phyloP scores from a whole-genome alignment of 1,140 invertebrate genomes.

The Pseudomyrmex sp. region DNA sequence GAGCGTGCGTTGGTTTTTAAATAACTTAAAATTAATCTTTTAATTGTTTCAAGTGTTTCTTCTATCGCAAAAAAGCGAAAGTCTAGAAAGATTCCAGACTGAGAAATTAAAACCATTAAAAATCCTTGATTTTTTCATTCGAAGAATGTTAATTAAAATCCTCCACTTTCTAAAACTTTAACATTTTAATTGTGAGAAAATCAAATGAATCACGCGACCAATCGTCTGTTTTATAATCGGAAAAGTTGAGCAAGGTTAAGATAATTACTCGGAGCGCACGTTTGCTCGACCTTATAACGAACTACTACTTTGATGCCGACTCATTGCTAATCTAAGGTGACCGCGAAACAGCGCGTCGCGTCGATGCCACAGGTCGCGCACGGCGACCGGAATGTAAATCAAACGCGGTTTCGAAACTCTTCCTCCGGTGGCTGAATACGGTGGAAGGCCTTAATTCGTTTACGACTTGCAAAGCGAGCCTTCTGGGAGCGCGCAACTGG shows the following conservation, averaged over 20 bases:
- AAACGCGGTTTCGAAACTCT: slow-evolving; percentile 73
- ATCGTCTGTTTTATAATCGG: background rate
- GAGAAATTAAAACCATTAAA: too few relatives aligned
- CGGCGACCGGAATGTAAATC: slow-evolving; percentile 69
- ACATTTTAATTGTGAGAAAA: too few relatives aligned
- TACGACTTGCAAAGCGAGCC: slow-evolving; percentile 81
- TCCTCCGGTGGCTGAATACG: slow-evolving; percentile 48
- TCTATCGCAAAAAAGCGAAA: too few relatives aligned
- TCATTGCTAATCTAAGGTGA: slow-evolving; percentile 1
- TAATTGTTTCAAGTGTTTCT: too few relatives aligned
- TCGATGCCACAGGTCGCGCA: slow-evolving; percentile 32
- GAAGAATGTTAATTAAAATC: too few relatives aligned
- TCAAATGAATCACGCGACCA: too few relatives aligned
- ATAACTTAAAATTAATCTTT: too few relatives aligned
- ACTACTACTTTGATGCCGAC: background rate
- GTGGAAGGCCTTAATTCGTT: slow-evolving; percentile 78
- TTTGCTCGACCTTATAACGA: slow-evolving; percentile 11
- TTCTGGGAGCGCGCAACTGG: slow-evolving; percentile 83
- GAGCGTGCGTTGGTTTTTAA: too few relatives aligned
- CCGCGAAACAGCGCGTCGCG: slow-evolving; percentile 18
- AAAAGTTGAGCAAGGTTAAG: background rate
- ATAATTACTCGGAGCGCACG: background rate
- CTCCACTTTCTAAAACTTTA: too few relatives aligned
- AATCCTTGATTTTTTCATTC: too few relatives aligned
- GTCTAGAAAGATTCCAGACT: too few relatives aligned